phyloP scores from a whole-genome alignment of 2,113 vertebrate species.

The Aplodontia rufa region DNA sequence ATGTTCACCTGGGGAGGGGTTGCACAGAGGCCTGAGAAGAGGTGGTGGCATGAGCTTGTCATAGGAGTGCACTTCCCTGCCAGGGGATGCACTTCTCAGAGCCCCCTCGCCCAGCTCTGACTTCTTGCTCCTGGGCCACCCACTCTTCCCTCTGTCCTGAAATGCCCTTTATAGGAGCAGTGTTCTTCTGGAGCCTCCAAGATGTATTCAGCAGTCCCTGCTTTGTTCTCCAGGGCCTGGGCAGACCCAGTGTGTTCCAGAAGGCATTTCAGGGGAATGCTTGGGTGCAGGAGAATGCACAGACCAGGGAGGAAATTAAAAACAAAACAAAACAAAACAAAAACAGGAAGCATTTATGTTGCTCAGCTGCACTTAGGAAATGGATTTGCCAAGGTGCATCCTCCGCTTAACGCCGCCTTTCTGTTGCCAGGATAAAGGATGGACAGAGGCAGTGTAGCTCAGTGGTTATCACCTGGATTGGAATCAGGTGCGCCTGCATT shows the following conservation, averaged over 20 bases:
- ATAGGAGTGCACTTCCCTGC: background rate
- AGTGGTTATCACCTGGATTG: background rate
- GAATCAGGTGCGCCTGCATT: background rate
- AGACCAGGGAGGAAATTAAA: background rate
- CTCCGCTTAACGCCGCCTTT: background rate
- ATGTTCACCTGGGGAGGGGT: background rate
- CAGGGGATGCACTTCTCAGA: fast-evolving
- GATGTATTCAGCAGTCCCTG: background rate
- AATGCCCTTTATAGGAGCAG: background rate
- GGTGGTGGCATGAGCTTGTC: background rate
- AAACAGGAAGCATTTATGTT: background rate
- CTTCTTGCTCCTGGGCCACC: background rate
- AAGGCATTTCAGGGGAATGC: constrained; percentile 56
- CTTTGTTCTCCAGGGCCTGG: constrained; percentile 25
- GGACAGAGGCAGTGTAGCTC: background rate
- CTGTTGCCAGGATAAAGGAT: background rate
- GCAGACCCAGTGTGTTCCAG: constrained; percentile 45
- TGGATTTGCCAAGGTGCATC: background rate
- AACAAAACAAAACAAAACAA: too few species aligned
- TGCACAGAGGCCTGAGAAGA: background rate
- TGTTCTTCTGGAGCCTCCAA: background rate
- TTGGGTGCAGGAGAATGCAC: background rate
- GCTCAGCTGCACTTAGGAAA: background rate
- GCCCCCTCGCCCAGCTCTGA: background rate
- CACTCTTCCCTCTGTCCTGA: background rate